Conservation (phyloP, 2,888 invertebrate genomes). For the Meteorus cinctellus region DNA sequence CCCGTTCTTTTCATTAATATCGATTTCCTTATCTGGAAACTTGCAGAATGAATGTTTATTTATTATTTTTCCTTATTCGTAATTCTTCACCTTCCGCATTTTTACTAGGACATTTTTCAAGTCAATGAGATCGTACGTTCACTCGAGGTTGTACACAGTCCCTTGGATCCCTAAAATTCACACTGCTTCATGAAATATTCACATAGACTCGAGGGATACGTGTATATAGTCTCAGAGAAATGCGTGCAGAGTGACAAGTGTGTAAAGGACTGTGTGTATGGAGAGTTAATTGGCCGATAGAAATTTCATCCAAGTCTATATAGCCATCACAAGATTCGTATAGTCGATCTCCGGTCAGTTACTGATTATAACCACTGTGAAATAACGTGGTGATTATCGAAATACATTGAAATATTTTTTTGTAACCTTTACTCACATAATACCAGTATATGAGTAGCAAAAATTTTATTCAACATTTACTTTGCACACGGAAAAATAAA, state of each 20-base stretch:
- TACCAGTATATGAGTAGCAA: neutral
- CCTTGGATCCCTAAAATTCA: conserved; percentile 11
- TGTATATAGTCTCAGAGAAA: neutral
- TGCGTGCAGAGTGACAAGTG: neutral
- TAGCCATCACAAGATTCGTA: conserved; percentile 9
- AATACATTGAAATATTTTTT: neutral
- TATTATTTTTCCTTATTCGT: neutral
- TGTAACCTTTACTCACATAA: neutral
- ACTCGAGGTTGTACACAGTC: neutral
- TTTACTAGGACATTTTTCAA: conserved; percentile 27
- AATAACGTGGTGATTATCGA: neutral
- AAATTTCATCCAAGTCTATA: conserved; percentile 44
- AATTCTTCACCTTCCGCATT: neutral
- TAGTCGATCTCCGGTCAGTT: conserved; percentile 11
- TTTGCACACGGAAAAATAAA: neutral
- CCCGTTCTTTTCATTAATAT: neutral
- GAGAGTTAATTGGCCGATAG: conserved; percentile 52
- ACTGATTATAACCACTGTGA: conserved; percentile 40
- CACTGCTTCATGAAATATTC: conserved; percentile 31
- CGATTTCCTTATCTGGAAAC: neutral
- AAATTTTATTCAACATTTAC: neutral
- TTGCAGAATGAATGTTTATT: neutral
- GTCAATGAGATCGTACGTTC: conserved; percentile 31
- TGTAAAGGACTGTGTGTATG: conserved; percentile 25
- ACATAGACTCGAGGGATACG: conserved; percentile 27